Base-by-base conservation (phyloP, 1,140 invertebrate genomes). In the Meteorus sp. region DNA sequence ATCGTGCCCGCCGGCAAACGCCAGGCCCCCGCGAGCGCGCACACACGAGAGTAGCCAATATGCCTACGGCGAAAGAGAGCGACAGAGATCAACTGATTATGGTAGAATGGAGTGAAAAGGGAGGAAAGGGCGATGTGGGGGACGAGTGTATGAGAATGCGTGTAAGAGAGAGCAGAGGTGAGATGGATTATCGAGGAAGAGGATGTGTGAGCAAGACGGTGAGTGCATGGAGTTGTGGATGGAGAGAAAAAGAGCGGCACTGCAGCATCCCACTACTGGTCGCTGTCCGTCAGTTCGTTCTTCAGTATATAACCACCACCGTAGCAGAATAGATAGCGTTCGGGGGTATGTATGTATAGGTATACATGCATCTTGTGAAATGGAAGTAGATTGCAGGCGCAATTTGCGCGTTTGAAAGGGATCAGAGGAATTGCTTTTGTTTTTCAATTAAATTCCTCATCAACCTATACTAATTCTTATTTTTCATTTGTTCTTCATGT, bases 1-100 rank as follows among this genome's bases (percentile, higher is more conserved):
- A 57, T 65, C 63, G 73, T 76, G 71, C 71, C 72, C 69, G 70
- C 63, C 66, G 73, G 73, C 72, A 61, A 72, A 65, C 63, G 61
- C 65, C 53, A 64, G 58, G 65, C 65, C 64, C n/a, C 63, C 67
- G 60, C 64, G 60, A n/a, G n/a, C n/a, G n/a, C n/a, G n/a, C n/a
- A n/a, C n/a, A n/a, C n/a, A n/a, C n/a, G 45, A 56, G 59, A 62
- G 56, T 51, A 53, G 57, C 55, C 43, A 23, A 37, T n/a, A n/a
- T 43, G 47, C 55, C 35, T 48, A 31, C 13, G 55, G 31, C 41
- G 48, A 43, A 52, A 58, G 51, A 61, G 53, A 15, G 33, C 54
- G 41, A 55, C 44, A 44, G 62, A 63, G 59, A 56, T 45, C 53
- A 22, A 15, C 25, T 25, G 27, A n/a, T n/a, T n/a, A n/a, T n/a